Percentiles rank a stretch among this genome's conserved stretches.
Evolutionary conservation across 2,113 vertebrate genomes (phyloP).

Genomic region (Stegastes partitus): DNA sequence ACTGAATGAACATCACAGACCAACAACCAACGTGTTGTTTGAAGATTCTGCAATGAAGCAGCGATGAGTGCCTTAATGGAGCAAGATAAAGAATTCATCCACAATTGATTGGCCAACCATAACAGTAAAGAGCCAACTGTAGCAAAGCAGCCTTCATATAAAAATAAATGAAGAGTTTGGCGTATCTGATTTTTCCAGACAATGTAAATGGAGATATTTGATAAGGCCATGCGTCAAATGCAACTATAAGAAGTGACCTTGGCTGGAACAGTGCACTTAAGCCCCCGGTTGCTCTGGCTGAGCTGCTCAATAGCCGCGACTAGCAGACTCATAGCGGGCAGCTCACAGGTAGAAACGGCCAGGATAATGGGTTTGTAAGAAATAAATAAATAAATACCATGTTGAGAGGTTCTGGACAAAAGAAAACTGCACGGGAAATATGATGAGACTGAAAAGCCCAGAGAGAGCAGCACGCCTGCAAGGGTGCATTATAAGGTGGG

Average conservation of each 20-base stretch:
- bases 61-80: conserved; percentile 24
- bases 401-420: conserved; percentile 6
- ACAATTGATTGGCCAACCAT: conserved; percentile 22
- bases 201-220: conserved; percentile 19
- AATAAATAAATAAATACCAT: conserved; percentile 27
- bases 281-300: not conserved
- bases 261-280: conserved; percentile 32
- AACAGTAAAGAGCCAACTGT: conserved; percentile 15
- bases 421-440: conserved; percentile 24
- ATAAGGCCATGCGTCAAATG: conserved; percentile 9
- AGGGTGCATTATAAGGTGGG: conserved; percentile 42
- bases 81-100: conserved; percentile 36
- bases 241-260: conserved; percentile 47
- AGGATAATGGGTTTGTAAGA: conserved; percentile 7
- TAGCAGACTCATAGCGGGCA: conserved; percentile 10
- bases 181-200: conserved; percentile 19
- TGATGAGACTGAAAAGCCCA: conserved; percentile 30
- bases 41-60: conserved; percentile 26
- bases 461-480: conserved; percentile 19
- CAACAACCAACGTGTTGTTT: conserved; percentile 26
- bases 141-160: not conserved
- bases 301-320: conserved; percentile 14
- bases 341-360: conserved; percentile 8
- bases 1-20: conserved; percentile 6
- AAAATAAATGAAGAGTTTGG: conserved; percentile 22